These are phyloP conservation scores for Prietella phreatophila DNA, from an alignment of 2,113 vertebrate species.

Conservation along the genomic window DNA sequence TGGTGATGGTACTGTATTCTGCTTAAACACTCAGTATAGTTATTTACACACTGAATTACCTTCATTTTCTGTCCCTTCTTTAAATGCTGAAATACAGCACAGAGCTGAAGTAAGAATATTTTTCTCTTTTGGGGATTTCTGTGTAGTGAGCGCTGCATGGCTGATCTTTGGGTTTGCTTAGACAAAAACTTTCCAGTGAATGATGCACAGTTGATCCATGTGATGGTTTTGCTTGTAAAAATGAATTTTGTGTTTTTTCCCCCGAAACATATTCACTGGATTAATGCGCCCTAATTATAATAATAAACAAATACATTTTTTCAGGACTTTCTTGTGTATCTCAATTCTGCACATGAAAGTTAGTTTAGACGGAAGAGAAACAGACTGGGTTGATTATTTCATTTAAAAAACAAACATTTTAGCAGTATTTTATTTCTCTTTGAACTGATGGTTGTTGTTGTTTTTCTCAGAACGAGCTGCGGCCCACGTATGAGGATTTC, in stretches of 20 bases:
- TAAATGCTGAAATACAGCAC: constrained; percentile 43
- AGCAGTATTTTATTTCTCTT: neutral
- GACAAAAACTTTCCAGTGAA: neutral
- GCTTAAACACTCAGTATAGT: neutral
- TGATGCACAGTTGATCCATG: neutral
- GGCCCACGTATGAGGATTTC: constrained; percentile 82
- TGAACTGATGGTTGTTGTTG: neutral
- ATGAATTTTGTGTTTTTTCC: neutral
- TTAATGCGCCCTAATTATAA: neutral
- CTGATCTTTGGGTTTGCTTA: neutral
- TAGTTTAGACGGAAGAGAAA: neutral
- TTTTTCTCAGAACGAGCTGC: constrained; percentile 75
- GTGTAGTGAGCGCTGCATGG: neutral
- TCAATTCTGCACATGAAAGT: neutral
- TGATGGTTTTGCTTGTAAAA: neutral
- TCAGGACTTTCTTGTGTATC: neutral
- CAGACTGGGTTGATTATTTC: neutral
- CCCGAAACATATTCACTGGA: too few relatives aligned
- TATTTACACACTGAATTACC: neutral
- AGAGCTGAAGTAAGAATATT: constrained; percentile 38
- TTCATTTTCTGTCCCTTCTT: constrained; percentile 11
- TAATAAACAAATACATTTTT: neutral
- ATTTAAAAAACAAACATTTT: neutral
- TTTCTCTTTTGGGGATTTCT: neutral
- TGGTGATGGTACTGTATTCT: constrained; percentile 4